phyloP scores from a whole-genome alignment of 2,888 invertebrate genomes.

The Tupiocoris notatus region DNA sequence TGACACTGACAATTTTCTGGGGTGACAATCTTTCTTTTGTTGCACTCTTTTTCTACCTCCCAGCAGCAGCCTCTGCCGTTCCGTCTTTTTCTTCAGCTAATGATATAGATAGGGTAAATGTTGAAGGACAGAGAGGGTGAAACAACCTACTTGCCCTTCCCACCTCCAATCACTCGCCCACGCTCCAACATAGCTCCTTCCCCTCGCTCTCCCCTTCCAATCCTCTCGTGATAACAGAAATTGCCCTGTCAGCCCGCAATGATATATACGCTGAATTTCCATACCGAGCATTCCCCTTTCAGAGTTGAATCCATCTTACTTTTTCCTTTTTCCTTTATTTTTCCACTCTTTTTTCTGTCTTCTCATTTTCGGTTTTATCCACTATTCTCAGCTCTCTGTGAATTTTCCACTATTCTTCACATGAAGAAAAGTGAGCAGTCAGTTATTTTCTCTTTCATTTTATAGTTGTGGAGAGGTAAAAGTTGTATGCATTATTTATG shows the following conservation, averaged over 20 bases:
- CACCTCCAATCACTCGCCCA: not conserved
- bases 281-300: conserved; percentile 56
- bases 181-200: not conserved
- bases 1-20: conserved; percentile 42
- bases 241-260: conserved; percentile 86
- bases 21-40: conserved; percentile 44
- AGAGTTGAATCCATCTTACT: conserved; percentile 42
- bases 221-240: conserved; percentile 56
- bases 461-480: no score
- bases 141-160: not conserved
- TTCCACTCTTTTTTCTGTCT: not conserved
- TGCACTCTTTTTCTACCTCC: conserved; percentile 20
- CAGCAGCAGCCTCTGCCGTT: not conserved
- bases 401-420: no score
- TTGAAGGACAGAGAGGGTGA: conserved; percentile 35
- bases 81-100: conserved; percentile 26
- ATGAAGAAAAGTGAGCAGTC: no score
- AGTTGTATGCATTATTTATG: no score
- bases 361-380: conserved; percentile 21
- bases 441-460: no score
- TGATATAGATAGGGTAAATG: conserved; percentile 43
- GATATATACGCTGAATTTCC: conserved; percentile 89
- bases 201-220: conserved; percentile 25
- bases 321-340: conserved; percentile 34
- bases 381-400: conserved; percentile 22